These are phyloP conservation scores for Homarus americanus DNA, from an alignment of 1,140 invertebrate genomes.

Conservation along the genomic window DNA sequence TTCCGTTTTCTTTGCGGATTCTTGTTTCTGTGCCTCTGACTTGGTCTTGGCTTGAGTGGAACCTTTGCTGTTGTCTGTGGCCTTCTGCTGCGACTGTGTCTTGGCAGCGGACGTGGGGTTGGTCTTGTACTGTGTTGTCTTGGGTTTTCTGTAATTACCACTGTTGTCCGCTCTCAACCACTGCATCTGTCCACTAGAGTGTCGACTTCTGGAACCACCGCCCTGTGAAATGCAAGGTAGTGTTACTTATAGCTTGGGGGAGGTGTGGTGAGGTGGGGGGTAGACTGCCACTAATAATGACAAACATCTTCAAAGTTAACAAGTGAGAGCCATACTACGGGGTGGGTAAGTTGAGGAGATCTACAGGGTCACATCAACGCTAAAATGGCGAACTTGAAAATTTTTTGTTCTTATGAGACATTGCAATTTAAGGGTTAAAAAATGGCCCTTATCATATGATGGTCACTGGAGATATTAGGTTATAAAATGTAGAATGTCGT, in stretches of 20 bases:
- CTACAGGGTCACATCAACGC: too few relatives aligned
- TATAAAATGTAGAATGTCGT: background rate
- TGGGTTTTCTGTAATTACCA: slow-evolving; percentile 56
- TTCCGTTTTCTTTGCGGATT: slow-evolving; percentile 28
- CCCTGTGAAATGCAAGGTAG: too few relatives aligned
- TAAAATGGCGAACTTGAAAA: too few relatives aligned
- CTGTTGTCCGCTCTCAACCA: slow-evolving; percentile 43
- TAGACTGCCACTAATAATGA: too few relatives aligned
- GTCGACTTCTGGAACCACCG: slow-evolving; percentile 60
- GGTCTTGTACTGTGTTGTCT: slow-evolving; percentile 35
- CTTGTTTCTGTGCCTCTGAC: background rate
- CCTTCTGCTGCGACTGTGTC: slow-evolving; percentile 4
- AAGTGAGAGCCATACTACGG: too few relatives aligned
- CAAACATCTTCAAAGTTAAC: too few relatives aligned
- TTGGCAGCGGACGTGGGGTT: slow-evolving; percentile 4
- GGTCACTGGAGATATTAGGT: too few relatives aligned
- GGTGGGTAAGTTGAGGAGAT: too few relatives aligned
- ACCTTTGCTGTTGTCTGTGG: slow-evolving; percentile 43
- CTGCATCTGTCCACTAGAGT: slow-evolving; percentile 56
- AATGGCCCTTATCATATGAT: background rate
- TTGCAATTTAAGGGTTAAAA: background rate
- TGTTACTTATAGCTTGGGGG: too few relatives aligned
- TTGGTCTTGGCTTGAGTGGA: slow-evolving; percentile 32
- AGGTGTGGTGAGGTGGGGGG: too few relatives aligned
- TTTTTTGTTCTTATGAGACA: too few relatives aligned